Percentiles rank a stretch among this genome's conserved stretches.
These are phyloP conservation scores for Homalodisca vitripennis DNA, from an alignment of 1,140 invertebrate genomes.

Conservation along the genomic window DNA sequence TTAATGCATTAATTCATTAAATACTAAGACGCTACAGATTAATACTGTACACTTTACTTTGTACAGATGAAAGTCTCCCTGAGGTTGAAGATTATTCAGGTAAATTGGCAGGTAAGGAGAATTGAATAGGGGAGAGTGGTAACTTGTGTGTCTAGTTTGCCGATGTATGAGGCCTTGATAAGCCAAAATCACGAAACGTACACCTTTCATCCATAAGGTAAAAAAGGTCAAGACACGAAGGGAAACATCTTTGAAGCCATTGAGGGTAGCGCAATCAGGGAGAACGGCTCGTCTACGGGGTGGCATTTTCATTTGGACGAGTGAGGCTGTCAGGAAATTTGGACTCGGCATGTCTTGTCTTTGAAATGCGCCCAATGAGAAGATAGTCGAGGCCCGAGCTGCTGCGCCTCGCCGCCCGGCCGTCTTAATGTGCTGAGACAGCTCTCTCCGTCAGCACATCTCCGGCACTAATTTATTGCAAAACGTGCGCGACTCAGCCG, in stretches of 20 bases:
- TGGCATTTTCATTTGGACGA: constrained; percentile 3
- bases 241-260: constrained; percentile 3
- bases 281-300: neutral
- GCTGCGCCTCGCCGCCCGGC: no score
- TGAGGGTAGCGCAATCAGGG: neutral
- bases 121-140: no score
- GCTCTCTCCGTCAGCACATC: constrained; percentile 14
- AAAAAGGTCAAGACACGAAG: neutral
- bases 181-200: no score
- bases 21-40: no score
- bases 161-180: no score
- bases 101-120: no score
- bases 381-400: no score
- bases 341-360: constrained; percentile 21
- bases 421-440: constrained; percentile 14
- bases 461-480: constrained; percentile 10
- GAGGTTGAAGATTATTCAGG: no score
- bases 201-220: neutral
- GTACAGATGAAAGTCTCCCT: no score
- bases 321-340: constrained; percentile 17
- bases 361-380: constrained; percentile 14
- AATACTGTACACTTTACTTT: no score
- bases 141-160: no score
- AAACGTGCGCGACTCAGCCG: constrained; percentile 1
- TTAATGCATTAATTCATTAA: no score